phyloP scores from a whole-genome alignment of 2,888 invertebrate genomes.

The Oasisia sp. region DNA sequence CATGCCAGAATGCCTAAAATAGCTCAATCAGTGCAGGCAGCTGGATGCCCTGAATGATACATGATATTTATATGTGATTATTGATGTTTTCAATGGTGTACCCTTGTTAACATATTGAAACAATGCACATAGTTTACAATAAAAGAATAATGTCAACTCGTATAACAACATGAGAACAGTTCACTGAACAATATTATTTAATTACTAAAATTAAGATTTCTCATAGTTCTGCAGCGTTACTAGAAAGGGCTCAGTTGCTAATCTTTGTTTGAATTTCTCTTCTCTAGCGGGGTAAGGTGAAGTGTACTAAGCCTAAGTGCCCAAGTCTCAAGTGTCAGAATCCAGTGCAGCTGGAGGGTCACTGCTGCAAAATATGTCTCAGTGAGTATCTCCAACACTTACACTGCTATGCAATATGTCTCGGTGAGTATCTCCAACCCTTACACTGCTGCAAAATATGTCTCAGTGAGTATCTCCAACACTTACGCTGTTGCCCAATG shows the following conservation, averaged over 20 bases:
- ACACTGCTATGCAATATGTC: slow-evolving; percentile 86
- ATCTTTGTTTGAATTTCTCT: slow-evolving; percentile 28
- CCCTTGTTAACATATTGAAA: no score
- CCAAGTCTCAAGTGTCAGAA: slow-evolving; percentile 81
- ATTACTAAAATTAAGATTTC: background rate
- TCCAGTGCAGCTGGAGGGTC: slow-evolving; percentile 79
- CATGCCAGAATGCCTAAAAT: no score
- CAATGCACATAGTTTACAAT: no score
- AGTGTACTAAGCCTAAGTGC: slow-evolving; percentile 85
- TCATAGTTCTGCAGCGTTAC: background rate
- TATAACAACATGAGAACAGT: no score
- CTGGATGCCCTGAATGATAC: no score
- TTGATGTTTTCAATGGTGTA: no score
- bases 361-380: slow-evolving; percentile 87
- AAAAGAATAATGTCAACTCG: no score
- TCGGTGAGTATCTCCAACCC: slow-evolving; percentile 73
- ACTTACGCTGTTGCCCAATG: background rate
- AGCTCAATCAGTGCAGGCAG: no score
- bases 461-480: slow-evolving; percentile 45
- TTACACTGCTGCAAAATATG: background rate
- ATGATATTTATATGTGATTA: no score
- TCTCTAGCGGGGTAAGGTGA: slow-evolving; percentile 82
- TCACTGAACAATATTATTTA: no score
- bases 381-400: slow-evolving; percentile 71
- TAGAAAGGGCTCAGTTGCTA: background rate